A percentile compares a stretch with the other conserved stretches of the same genome.
phyloP scores from a whole-genome alignment of 1,140 invertebrate species.

The Ceratosolen fusciceps region DNA sequence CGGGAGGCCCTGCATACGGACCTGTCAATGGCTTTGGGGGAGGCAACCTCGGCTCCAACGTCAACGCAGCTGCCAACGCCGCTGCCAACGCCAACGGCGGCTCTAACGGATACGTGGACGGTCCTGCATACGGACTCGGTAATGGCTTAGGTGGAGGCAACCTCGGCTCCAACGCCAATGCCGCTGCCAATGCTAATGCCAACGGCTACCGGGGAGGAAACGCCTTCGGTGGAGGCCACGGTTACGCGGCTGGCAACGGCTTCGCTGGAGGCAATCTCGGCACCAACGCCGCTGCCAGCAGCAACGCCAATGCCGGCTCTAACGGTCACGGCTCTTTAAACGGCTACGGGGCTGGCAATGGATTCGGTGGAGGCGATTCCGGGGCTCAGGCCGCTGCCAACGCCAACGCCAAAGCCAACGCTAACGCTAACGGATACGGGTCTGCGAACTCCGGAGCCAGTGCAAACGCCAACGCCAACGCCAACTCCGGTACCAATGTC shows the following conservation, averaged over 20 bases:
- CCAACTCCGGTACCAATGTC: constrained; percentile 29
- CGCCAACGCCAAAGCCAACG: constrained; percentile 11
- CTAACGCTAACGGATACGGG: constrained; percentile 21
- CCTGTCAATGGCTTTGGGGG: not conserved
- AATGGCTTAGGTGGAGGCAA: constrained; percentile 12
- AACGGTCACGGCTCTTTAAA: constrained; percentile 1
- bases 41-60: not conserved
- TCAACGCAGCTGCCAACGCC: not conserved
- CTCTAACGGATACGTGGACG: not conserved
- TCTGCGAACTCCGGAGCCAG: constrained; percentile 3
- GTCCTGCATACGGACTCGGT: not conserved
- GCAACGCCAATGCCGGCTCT: not conserved
- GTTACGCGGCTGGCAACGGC: constrained; percentile 11
- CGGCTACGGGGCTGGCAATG: not conserved
- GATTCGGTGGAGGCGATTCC: too few relatives aligned
- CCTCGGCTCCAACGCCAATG: constrained; percentile 39
- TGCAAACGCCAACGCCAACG: not conserved
- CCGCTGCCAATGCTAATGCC: not conserved
- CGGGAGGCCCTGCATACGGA: not conserved
- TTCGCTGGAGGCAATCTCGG: not conserved
- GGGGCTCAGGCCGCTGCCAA: not conserved
- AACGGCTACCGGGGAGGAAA: not conserved
- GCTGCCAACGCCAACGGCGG: constrained; percentile 27
- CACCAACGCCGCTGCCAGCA: constrained; percentile 16
- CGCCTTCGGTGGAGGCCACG: not conserved